A percentile compares a stretch with the other conserved stretches of the same genome.
These are phyloP conservation scores for Drosophila sturtevanti DNA, from an alignment of 1,140 invertebrate genomes.

Conservation along the genomic window DNA sequence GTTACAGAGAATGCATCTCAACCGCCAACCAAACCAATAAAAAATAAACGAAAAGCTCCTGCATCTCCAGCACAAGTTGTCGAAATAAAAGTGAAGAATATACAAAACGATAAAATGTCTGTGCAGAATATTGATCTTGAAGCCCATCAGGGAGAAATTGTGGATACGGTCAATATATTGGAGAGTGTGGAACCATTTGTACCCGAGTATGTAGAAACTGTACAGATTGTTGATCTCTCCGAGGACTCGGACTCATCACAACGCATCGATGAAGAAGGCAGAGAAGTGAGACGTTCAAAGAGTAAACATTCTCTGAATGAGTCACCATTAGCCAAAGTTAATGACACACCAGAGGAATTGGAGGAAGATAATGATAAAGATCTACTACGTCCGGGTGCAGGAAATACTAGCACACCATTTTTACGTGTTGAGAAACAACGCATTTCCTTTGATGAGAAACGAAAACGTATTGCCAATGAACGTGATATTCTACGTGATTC, in stretches of 20 bases:
- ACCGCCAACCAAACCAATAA: slow-evolving; percentile 48
- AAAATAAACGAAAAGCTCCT: slow-evolving; percentile 64
- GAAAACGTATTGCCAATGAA: slow-evolving; percentile 74
- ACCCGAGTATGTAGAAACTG: slow-evolving; percentile 81
- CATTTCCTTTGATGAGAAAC: slow-evolving; percentile 81
- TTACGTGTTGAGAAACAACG: slow-evolving; percentile 75
- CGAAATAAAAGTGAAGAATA: slow-evolving; percentile 76
- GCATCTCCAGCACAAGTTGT: slow-evolving; percentile 67
- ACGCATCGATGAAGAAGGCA: slow-evolving; percentile 55
- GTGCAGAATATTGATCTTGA: slow-evolving; percentile 74
- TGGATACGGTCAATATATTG: slow-evolving; percentile 79
- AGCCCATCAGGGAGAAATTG: slow-evolving; percentile 70
- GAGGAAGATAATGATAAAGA: slow-evolving; percentile 30
- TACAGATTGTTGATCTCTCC: slow-evolving; percentile 80
- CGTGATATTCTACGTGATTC: slow-evolving; percentile 77
- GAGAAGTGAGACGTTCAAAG: slow-evolving; percentile 65
- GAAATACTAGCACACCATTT: slow-evolving; percentile 70
- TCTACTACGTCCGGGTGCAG: slow-evolving; percentile 51
- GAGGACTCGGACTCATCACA: slow-evolving; percentile 77
- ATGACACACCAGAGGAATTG: slow-evolving; percentile 22
- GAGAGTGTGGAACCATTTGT: slow-evolving; percentile 78
- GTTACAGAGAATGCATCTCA: background rate
- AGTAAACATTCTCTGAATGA: slow-evolving; percentile 65
- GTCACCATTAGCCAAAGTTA: slow-evolving; percentile 23
- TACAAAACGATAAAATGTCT: slow-evolving; percentile 80